Evolutionary conservation across 2,888 invertebrate genomes (phyloP).

Genomic region (Drosophila prostipennis): DNA sequence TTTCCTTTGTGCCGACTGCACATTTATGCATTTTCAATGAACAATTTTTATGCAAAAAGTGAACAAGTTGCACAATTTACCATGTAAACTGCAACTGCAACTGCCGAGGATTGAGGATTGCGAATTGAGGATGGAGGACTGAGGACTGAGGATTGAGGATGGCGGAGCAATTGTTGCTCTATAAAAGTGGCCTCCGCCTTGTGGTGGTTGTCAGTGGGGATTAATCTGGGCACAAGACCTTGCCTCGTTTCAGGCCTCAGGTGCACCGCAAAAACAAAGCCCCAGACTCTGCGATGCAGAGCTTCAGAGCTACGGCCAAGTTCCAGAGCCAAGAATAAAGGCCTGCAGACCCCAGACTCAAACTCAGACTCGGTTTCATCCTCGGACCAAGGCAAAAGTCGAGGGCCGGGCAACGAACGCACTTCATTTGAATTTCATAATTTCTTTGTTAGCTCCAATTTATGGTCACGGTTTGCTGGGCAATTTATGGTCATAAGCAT

Average conservation of each 20-base stretch:
- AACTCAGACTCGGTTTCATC: conserved; percentile 32
- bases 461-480: conserved; percentile 77
- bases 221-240: conserved; percentile 75
- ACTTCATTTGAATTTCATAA: conserved; percentile 80
- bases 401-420: conserved; percentile 56
- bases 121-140: conserved; percentile 6
- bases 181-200: conserved; percentile 63
- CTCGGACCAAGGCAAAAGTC: conserved; percentile 11
- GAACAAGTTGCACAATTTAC: conserved; percentile 80
- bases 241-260: conserved; percentile 56
- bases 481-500: conserved; percentile 78
- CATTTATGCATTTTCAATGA: conserved; percentile 80
- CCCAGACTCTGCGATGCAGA: conserved; percentile 2
- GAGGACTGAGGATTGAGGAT: neutral
- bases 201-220: conserved; percentile 67
- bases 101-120: conserved; percentile 6
- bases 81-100: conserved; percentile 66
- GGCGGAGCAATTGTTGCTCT: conserved; percentile 71
- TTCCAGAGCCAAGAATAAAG: conserved; percentile 4
- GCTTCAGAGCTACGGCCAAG: neutral
- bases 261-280: conserved; percentile 32
- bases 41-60: conserved; percentile 80
- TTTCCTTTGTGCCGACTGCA: conserved; percentile 76
- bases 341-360: neutral
- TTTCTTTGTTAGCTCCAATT: conserved; percentile 80